Evolutionary conservation across 1,140 invertebrate species (phyloP), one percentile per base, ranked within the genome.

Genomic region (Ylistrum balloti): DNA sequence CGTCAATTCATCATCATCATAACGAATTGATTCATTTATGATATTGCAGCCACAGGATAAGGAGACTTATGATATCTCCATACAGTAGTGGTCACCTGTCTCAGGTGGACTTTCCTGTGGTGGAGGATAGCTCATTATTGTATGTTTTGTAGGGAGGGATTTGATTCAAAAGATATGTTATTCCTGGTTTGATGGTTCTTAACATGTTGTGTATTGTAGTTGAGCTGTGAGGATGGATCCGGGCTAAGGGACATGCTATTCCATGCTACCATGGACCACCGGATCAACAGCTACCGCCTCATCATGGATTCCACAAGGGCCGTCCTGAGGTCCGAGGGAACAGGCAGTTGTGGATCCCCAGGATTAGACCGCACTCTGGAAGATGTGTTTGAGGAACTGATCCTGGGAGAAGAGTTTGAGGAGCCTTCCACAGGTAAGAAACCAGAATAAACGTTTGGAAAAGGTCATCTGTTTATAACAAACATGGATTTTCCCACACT

Each of bases 291-390:
- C 96, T 95, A 97, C 97, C 74, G 97, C 96, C 95, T 97, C 2
- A 97, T 97, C 89, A 96, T 97, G 33, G 97, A 97, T 33, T 97
- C 97, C 11, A 97, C 97, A 1, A 97, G 97, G 93, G 97, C 97
- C 85, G 97, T 97, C 92, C 97, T 95, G 92, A 97, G 96, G 33
- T 97, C 97, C 7, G 96, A 97, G 41, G 97, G 97, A 9, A 45
- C 41, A 45, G 41, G 41, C 11, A 94, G 96, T 28, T 96, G 34
- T 90, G 87, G 90, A 33, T 92, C 88, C 13, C 87, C 91, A 33
- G 85, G 74, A 22, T 85, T 90, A 20, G 91, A 92, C 41, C 89
- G 85, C 33, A 88, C 32, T 28, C 86, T 92, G 48, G 93, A 91
- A 33, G 88, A 92, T 45, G 89, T 92, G 35, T 92, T 92, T 45